These are phyloP conservation scores for Galerucella nymphaeae DNA, from an alignment of 2,888 invertebrate genomes.

Conservation along the genomic window DNA sequence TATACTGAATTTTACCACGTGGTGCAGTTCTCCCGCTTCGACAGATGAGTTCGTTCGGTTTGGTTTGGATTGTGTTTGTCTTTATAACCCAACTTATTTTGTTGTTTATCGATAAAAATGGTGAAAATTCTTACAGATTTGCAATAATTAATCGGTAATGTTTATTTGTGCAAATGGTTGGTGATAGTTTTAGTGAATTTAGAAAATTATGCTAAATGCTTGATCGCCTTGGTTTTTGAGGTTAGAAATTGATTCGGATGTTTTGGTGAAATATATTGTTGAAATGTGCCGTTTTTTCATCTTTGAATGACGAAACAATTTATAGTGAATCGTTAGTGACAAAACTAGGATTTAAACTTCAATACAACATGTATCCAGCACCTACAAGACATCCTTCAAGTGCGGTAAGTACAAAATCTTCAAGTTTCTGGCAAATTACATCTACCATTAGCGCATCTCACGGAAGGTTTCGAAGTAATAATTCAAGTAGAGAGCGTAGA, in stretches of 20 bases:
- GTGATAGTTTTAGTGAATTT: constrained; percentile 14
- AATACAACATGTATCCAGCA: constrained; percentile 74
- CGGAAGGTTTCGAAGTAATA: background rate
- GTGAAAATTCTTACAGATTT: constrained; percentile 12
- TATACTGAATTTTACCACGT: constrained; percentile 60
- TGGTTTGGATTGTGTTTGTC: constrained; percentile 49
- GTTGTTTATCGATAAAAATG: constrained; percentile 19
- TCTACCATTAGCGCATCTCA: background rate
- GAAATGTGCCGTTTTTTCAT: constrained; percentile 26
- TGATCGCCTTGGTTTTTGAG: constrained; percentile 34
- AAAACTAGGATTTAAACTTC: constrained; percentile 8
- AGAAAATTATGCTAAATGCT: constrained; percentile 1
- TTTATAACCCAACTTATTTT: constrained; percentile 34
- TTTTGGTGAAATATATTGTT: constrained; percentile 30
- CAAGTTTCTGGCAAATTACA: constrained; percentile 6
- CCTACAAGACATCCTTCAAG: constrained; percentile 81
- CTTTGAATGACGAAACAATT: background rate
- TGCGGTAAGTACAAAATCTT: constrained; percentile 71
- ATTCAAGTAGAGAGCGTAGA: background rate
- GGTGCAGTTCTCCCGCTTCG: constrained; percentile 56
- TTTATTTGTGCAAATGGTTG: constrained; percentile 5
- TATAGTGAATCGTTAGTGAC: constrained; percentile 37
- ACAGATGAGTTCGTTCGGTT: constrained; percentile 55
- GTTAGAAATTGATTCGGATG: constrained; percentile 42
- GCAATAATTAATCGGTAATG: constrained; percentile 1